Percentiles rank a stretch among this genome's conserved stretches.
These are phyloP conservation scores for Tortricodes alternella DNA, from an alignment of 2,888 invertebrate genomes.

Conservation along the genomic window DNA sequence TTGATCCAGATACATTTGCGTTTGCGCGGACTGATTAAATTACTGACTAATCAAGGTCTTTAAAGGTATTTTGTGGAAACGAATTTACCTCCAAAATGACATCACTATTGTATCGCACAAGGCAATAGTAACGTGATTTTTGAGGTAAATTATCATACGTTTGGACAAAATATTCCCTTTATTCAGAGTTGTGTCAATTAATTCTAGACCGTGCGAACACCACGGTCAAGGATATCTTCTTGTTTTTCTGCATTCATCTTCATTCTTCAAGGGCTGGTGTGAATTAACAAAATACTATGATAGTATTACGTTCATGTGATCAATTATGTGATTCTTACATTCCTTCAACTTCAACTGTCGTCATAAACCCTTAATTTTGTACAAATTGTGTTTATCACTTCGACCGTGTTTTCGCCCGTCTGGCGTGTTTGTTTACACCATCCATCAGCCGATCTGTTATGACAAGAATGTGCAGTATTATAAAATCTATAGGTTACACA, in stretches of 20 bases:
- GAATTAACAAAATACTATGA: too few relatives aligned
- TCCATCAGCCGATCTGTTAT: slow-evolving; percentile 16
- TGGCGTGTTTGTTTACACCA: slow-evolving; percentile 8
- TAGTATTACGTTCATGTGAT: too few relatives aligned
- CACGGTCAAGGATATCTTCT: too few relatives aligned
- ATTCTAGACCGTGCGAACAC: too few relatives aligned
- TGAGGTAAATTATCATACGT: too few relatives aligned
- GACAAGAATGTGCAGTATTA: slow-evolving; percentile 7
- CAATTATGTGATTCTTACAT: too few relatives aligned
- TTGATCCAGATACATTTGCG: slow-evolving; percentile 14
- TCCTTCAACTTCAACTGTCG: slow-evolving; percentile 3
- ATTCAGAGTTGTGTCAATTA: too few relatives aligned
- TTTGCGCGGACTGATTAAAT: background rate
- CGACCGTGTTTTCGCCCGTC: slow-evolving; percentile 3
- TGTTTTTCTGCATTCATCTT: too few relatives aligned
- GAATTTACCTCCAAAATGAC: background rate
- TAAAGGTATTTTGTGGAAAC: background rate
- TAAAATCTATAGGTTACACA: background rate
- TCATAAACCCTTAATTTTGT: background rate
- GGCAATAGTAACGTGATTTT: too few relatives aligned
- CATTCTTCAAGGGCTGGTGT: too few relatives aligned
- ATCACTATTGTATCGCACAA: too few relatives aligned
- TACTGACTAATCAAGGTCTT: slow-evolving; percentile 14
- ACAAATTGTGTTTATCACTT: background rate
- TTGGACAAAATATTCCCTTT: too few relatives aligned